These are phyloP conservation scores for Phalloptychus januarius DNA, from an alignment of 2,797 vertebrate genomes.

Conservation along the genomic window DNA sequence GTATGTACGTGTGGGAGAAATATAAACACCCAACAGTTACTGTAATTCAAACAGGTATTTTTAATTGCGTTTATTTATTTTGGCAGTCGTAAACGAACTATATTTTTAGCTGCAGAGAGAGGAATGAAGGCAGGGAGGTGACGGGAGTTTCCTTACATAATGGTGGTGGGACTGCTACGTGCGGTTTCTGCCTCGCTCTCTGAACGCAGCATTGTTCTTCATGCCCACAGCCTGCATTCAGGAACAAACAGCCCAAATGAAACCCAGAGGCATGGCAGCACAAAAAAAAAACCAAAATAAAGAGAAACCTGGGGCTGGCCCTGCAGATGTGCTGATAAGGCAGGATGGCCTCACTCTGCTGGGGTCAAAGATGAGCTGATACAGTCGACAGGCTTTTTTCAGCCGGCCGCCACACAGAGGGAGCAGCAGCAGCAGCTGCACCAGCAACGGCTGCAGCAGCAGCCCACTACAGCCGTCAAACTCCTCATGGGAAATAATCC, in stretches of 20 bases:
- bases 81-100: constrained; percentile 14
- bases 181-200: constrained; percentile 75
- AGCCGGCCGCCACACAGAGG: constrained; percentile 51
- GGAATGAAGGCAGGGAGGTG: constrained; percentile 27
- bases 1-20: neutral
- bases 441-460: too few species aligned
- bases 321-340: constrained; percentile 72
- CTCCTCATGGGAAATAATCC: constrained; percentile 40
- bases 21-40: neutral
- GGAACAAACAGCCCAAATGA: constrained; percentile 74
- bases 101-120: constrained; percentile 16
- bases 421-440: constrained; percentile 35
- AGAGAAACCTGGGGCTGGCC: constrained; percentile 45
- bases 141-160: constrained; percentile 58
- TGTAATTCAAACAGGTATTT: neutral
- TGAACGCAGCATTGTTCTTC: constrained; percentile 73
- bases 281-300: constrained; percentile 25
- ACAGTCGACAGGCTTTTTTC: constrained; percentile 60
- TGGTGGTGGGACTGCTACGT: constrained; percentile 68
- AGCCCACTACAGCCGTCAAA: constrained; percentile 54
- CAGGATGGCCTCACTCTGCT: constrained; percentile 71
- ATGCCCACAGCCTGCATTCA: constrained; percentile 78
- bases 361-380: constrained; percentile 77
- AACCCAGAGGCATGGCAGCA: constrained; percentile 57
- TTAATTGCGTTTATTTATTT: constrained; percentile 31